These are phyloP conservation scores for Carapus acus DNA, from an alignment of 2,797 vertebrate genomes.

Conservation along the genomic window DNA sequence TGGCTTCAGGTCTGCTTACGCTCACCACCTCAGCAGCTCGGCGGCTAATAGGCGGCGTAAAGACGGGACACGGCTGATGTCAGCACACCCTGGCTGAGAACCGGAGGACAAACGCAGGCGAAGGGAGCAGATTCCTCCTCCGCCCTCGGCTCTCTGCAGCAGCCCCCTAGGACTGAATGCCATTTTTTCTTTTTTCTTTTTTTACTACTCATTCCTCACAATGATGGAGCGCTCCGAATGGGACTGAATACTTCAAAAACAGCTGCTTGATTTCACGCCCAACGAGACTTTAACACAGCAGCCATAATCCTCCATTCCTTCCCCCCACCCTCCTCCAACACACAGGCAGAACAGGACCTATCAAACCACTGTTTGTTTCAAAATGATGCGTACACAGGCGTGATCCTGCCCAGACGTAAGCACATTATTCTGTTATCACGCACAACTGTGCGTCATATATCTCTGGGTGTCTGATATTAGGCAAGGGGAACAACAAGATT, in stretches of 20 bases:
- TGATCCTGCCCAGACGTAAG: background rate
- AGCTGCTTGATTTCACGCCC: constrained; percentile 3
- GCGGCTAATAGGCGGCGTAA: constrained; percentile 52
- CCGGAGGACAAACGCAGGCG: constrained; percentile 26
- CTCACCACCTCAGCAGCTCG: constrained; percentile 48
- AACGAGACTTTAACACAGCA: constrained; percentile 1
- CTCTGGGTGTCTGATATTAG: background rate
- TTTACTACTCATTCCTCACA: background rate
- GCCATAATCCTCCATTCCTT: no score
- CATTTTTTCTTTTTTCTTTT: no score
- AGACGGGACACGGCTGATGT: constrained; percentile 44
- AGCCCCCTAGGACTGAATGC: background rate
- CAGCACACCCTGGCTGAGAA: constrained; percentile 43
- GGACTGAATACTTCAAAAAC: background rate
- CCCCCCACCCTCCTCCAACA: no score
- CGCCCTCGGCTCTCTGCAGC: background rate
- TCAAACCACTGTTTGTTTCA: background rate
- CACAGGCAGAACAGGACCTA: background rate
- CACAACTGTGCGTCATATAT: background rate
- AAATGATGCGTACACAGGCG: background rate
- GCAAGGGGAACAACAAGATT: background rate
- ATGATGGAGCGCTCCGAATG: background rate
- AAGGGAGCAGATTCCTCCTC: constrained; percentile 16
- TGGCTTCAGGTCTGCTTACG: constrained; percentile 15
- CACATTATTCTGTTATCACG: no score